Conservation (phyloP, 1,140 invertebrate species). For the Chionoecetes opilio region DNA sequence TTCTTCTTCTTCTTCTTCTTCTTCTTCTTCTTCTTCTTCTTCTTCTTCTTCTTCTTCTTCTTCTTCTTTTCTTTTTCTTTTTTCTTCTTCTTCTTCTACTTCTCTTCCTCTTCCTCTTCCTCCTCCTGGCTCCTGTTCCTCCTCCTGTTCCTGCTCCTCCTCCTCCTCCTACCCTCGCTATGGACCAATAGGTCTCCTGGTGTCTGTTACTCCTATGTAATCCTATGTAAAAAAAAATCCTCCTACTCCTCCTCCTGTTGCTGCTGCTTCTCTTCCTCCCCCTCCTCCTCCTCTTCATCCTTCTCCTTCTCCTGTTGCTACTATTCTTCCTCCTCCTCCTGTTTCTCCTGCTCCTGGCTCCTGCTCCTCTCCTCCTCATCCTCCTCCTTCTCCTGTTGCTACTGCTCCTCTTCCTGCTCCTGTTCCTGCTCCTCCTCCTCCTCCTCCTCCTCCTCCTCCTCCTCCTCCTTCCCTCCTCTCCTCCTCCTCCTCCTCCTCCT, state of each 20-base stretch:
- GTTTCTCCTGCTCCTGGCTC: no score
- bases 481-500: constrained; percentile 53
- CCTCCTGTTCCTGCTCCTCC: constrained; percentile 38
- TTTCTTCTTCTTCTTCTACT: neutral
- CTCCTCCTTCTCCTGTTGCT: no score
- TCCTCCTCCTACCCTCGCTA: neutral
- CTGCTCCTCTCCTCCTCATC: constrained; percentile 6
- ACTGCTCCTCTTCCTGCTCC: constrained; percentile 13
- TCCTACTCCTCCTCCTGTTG: constrained; percentile 51
- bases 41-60: no score
- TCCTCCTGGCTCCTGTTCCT: constrained; percentile 55
- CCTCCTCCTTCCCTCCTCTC: neutral
- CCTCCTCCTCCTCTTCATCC: constrained; percentile 54
- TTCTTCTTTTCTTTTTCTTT: neutral
- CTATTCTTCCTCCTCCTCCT: constrained; percentile 53
- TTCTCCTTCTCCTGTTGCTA: no score
- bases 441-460: constrained; percentile 34
- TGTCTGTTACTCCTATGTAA: no score
- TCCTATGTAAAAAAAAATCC: no score
- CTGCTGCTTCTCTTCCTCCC: constrained; percentile 27
- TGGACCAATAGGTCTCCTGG: no score
- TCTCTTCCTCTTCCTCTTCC: constrained; percentile 52
- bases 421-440: constrained; percentile 45
- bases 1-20: neutral
- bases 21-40: neutral